Evolutionary conservation across 2,113 vertebrate genomes (phyloP), one percentile per base, ranked within the genome.

Genomic region (Cynocephalus volans): DNA sequence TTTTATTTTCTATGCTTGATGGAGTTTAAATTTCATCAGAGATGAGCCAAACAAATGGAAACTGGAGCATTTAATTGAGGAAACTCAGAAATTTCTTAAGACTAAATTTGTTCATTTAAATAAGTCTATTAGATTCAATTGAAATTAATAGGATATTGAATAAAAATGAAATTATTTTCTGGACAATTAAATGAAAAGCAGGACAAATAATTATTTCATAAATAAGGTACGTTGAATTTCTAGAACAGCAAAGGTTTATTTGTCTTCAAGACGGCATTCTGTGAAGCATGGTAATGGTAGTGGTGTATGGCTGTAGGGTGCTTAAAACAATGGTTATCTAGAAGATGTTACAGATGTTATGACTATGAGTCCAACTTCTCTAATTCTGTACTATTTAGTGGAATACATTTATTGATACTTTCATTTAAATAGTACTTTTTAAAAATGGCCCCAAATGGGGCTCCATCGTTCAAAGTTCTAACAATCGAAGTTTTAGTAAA

Each of bases 51-150:
- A 96, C 88, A 94, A 94, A 95, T 97, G 77, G 96, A 97, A 86
- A 96, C 45, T 28, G 76, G 95, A 93, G 10, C 48, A 87, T 95
- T 95, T 94, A 82, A 96, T 93, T 98, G 90, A 88, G 88, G 97
- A 90, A 97, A 92, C n/a, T 52, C 13, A 83, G 58, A 91, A 92
- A 91, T 95, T 94, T 97, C 94, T 97, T 96, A 69, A 96, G 88
- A 79, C 79, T 95, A 92, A 89, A 88, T 72, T 88, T 96, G 23
- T 60, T 97, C 69, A 96, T 88, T 93, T 95, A 92, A 93, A 94
- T 11, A 94, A 97, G 75, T 82, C 85, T 97, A 90, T 97, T 97
- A 95, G 36, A 95, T 95, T 95, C 64, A 79, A 64, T 91, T 95
- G 26, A 91, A 96, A 94, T 90, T 88, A 97, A 89, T 90, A 95